phyloP scores from a whole-genome alignment of 2,888 invertebrate genomes.

The Andrena haemorrhoa region DNA sequence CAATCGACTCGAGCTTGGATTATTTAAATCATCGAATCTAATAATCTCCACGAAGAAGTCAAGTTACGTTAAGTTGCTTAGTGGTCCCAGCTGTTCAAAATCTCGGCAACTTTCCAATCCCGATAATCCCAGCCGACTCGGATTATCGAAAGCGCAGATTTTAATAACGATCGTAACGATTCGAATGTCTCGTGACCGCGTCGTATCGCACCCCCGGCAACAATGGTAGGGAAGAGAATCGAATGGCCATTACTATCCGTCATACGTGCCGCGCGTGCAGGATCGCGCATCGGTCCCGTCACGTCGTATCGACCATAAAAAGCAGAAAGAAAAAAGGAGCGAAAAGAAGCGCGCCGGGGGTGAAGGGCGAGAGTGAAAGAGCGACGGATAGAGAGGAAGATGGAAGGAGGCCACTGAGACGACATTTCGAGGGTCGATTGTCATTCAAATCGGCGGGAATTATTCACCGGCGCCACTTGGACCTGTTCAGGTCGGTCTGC shows the following conservation, averaged over 20 bases:
- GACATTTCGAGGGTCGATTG: slow-evolving; percentile 52
- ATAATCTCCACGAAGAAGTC: no score
- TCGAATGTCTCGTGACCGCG: neutral
- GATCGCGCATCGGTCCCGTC: slow-evolving; percentile 27
- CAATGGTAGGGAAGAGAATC: slow-evolving; percentile 8
- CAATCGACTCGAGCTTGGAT: no score
- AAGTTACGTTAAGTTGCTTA: no score
- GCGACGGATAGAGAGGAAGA: no score
- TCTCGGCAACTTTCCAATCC: no score
- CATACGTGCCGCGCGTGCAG: slow-evolving; percentile 23
- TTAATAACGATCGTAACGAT: neutral
- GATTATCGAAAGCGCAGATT: neutral
- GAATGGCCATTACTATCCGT: neutral
- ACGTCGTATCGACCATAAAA: slow-evolving; percentile 12
- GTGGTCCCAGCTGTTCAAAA: no score
- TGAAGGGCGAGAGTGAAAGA: neutral
- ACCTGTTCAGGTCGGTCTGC: slow-evolving; percentile 31
- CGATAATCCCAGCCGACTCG: no score
- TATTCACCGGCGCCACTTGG: slow-evolving; percentile 59
- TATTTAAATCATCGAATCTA: no score
- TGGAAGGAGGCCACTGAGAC: slow-evolving; percentile 14
- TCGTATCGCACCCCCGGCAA: neutral
- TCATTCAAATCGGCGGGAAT: slow-evolving; percentile 64
- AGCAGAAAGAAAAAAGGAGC: neutral
- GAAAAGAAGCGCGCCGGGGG: neutral